These are phyloP conservation scores for Troides helena DNA, from an alignment of 2,888 invertebrate species.

Conservation along the genomic window DNA sequence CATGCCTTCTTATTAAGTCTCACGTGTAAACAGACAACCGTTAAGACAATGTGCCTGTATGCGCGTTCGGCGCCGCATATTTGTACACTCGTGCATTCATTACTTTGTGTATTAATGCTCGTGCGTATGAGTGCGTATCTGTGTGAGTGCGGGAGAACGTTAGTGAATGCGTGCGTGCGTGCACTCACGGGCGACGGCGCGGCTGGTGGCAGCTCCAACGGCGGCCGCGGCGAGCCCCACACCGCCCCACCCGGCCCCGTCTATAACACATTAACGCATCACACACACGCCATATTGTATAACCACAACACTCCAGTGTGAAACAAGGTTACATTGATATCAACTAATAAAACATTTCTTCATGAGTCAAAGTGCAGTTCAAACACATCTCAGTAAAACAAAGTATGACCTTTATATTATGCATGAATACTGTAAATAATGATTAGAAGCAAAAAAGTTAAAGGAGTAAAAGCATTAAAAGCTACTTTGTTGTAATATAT, in stretches of 20 bases:
- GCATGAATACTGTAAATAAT: background rate
- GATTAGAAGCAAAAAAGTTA: background rate
- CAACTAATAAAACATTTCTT: background rate
- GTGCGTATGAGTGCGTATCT: conserved; percentile 33
- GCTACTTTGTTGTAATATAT: background rate
- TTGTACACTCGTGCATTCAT: no score
- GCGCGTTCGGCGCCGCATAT: conserved; percentile 18
- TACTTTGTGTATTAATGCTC: conserved; percentile 36
- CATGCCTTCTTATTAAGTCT: background rate
- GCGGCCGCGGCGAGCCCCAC: conserved; percentile 58
- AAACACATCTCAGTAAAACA: no score
- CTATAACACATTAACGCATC: conserved; percentile 39
- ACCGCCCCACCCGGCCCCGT: conserved; percentile 49
- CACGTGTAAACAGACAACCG: background rate
- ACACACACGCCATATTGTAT: background rate
- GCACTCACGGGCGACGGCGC: conserved; percentile 57
- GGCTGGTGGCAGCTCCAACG: conserved; percentile 52
- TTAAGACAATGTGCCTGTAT: background rate
- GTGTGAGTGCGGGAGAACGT: conserved; percentile 28
- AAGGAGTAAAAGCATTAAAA: background rate
- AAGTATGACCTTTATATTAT: background rate
- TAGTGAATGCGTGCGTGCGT: conserved; percentile 17
- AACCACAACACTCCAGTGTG: conserved; percentile 2
- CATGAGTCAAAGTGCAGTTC: background rate
- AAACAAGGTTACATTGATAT: background rate